Evolutionary conservation across 2,888 invertebrate species (phyloP), one percentile per base, ranked within the genome.

Genomic region (Diarsia brunnea): DNA sequence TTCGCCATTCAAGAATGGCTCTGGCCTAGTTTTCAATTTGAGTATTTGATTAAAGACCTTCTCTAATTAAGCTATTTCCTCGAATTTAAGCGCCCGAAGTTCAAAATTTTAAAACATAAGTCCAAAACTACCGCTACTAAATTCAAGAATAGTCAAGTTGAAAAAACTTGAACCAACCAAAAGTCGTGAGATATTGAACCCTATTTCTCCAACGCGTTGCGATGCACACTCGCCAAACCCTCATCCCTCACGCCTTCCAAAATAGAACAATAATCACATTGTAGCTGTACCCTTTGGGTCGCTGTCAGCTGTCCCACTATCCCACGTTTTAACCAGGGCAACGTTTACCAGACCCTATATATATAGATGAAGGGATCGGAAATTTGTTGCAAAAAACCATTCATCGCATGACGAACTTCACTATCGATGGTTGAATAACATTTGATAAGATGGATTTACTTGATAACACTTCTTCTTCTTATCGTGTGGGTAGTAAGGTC

Each of bases 201-300:
- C 38, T 2, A 19, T 14, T 24, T 10, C 38, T 16, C 8, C 14
- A 1, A 21, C 11, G n/a, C 11, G 31, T 38, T 16, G 24, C 24
- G 19, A 11, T 10, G 10, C 21, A 21, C 8, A 1, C 14, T 47
- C 53, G 70, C 27, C n/a, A 21, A 2, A 3, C n/a, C 49, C 55
- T 70, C 8, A 5, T 63, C 1, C 5, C 14, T 65, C 38, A 31
- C 11, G 19, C 19, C 60, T 3, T 10, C 31, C 10, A 8, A 19
- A 58, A 53, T 19, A 58, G 55, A 67, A 72, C 65, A 70, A 87
- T 87, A 81, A 78, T 76, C 73, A 84, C 78, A 78, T 66, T 78
- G 75, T 84, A 58, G 61, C 65, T 63, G 69, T 73, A 67, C 68
- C 66, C 12, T 27, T 38, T 49, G 72, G 71, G 71, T 66, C 51